phyloP scores from a whole-genome alignment of 53 echinoderm and acorn worm genomes.

The Holothuria scabra region DNA sequence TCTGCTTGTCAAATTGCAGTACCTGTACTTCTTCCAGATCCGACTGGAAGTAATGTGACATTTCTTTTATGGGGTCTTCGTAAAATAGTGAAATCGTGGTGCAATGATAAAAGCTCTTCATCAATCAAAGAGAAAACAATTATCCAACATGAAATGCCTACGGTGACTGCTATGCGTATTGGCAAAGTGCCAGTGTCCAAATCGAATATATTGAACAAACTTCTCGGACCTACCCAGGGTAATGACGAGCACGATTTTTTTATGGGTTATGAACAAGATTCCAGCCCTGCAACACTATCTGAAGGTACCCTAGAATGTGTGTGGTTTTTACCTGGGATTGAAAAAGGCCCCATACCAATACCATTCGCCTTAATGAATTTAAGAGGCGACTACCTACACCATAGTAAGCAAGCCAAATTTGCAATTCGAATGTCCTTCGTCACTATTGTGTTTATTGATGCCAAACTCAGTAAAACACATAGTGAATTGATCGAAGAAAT shows the following conservation, averaged over 20 bases:
- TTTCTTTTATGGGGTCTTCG: background rate
- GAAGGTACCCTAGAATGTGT: background rate
- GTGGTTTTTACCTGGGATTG: background rate
- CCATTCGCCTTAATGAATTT: background rate
- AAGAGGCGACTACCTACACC: background rate
- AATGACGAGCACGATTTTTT: conserved; percentile 4
- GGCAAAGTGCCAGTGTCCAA: background rate
- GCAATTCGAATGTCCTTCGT: background rate
- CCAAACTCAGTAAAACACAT: too few species aligned
- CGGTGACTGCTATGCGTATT: background rate
- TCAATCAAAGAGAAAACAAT: background rate
- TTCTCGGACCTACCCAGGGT: background rate
- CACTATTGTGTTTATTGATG: background rate
- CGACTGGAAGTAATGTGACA: background rate
- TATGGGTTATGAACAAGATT: background rate
- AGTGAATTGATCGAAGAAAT: too few species aligned
- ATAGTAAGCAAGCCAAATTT: background rate
- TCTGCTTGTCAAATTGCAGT: background rate
- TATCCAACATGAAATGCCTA: background rate
- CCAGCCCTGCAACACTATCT: background rate
- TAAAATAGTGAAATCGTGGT: background rate
- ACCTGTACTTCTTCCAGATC: background rate
- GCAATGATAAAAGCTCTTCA: background rate
- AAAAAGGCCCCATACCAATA: background rate
- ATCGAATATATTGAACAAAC: background rate